Evolutionary conservation across 2,888 invertebrate species (phyloP).

Genomic region (Trachelus tabidus): DNA sequence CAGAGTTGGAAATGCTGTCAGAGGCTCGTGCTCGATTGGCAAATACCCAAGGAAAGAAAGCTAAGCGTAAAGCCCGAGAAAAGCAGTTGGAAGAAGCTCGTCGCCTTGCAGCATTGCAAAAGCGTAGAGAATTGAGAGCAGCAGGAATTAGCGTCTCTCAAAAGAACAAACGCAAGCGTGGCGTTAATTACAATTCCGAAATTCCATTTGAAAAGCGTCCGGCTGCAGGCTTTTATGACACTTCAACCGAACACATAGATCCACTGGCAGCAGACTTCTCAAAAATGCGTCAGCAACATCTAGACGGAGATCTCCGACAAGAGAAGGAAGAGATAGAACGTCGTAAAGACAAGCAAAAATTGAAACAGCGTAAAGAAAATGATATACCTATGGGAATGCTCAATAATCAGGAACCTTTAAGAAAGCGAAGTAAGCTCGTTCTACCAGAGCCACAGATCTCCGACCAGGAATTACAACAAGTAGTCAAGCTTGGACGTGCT

Average conservation of each 20-base stretch:
- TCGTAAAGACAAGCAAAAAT: slow-evolving; percentile 93
- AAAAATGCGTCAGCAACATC: slow-evolving; percentile 88
- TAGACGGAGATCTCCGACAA: slow-evolving; percentile 90
- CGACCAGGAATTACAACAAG: slow-evolving; percentile 90
- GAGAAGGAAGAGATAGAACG: slow-evolving; percentile 95
- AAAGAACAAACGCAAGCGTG: slow-evolving; percentile 86
- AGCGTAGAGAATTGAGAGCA: slow-evolving; percentile 95
- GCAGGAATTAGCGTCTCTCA: slow-evolving; percentile 86
- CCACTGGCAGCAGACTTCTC: slow-evolving; percentile 92
- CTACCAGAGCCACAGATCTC: slow-evolving; percentile 97
- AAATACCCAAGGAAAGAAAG: slow-evolving; percentile 97
- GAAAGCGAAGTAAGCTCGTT: slow-evolving; percentile 95
- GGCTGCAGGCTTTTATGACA: slow-evolving; percentile 94
- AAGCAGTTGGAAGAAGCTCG: slow-evolving; percentile 98
- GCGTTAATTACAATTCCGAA: slow-evolving; percentile 97
- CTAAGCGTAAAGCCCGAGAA: slow-evolving; percentile 94
- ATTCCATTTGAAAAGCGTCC: slow-evolving; percentile 97
- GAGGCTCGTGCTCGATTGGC: slow-evolving; percentile 98
- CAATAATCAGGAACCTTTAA: slow-evolving; percentile 87
- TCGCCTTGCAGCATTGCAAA: slow-evolving; percentile 95
- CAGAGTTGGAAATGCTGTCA: slow-evolving; percentile 98
- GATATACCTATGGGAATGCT: slow-evolving; percentile 92
- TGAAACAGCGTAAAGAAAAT: slow-evolving; percentile 96
- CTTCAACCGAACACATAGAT: slow-evolving; percentile 88
- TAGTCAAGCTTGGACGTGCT: slow-evolving; percentile 91